Base-by-base conservation (phyloP, 2,113 vertebrate genomes). In the Scomber colias region DNA sequence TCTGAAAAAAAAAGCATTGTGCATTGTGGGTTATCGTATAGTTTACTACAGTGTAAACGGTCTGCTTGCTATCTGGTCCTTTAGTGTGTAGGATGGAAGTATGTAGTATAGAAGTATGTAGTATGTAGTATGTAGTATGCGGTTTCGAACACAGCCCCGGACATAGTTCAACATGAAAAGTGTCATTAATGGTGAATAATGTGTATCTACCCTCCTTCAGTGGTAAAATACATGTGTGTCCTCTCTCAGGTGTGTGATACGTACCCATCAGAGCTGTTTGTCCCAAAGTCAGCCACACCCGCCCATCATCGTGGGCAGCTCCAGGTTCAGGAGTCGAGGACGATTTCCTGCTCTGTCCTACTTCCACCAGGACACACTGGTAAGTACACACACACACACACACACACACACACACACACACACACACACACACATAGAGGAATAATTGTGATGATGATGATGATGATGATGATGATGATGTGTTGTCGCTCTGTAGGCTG, bases 341-440 rank as follows among this genome's bases (percentile, higher is more conserved):
- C 95, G 98, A 50, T 97, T 99, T 87, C 98, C 98, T 45, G 95
- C 94, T 76, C 96, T 99, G 65, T 97, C 97, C 27, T 99, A 98
- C 90, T 99, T 96, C 89, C 95, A 89, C 88, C 97, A 96, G 85
- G 94, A 96, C 77, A 99, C 97, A 21, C 94, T 97, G 66, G 98
- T 99, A 91, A 94, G 96, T 92, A 11, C 4, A 14, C 70, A 31
- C 45, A 31, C 31, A 31, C 45, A 31, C 31, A 11, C 4, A 31
- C 31, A 31, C 45, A 31, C 31, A 11, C 4, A 11, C 4, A 14
- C 70, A 31, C 45, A 31, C 31, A 31, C 45, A 31, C 31, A 11
- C 4, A 14, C 70, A 31, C 45, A 31, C 31, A 24, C 24, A 24
- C 24, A 24, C 46, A 21, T 40, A 53, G 7, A 24, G 30, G 2